Conservation (phyloP, 2,113 vertebrate species). For the Megaceryle torquata region DNA sequence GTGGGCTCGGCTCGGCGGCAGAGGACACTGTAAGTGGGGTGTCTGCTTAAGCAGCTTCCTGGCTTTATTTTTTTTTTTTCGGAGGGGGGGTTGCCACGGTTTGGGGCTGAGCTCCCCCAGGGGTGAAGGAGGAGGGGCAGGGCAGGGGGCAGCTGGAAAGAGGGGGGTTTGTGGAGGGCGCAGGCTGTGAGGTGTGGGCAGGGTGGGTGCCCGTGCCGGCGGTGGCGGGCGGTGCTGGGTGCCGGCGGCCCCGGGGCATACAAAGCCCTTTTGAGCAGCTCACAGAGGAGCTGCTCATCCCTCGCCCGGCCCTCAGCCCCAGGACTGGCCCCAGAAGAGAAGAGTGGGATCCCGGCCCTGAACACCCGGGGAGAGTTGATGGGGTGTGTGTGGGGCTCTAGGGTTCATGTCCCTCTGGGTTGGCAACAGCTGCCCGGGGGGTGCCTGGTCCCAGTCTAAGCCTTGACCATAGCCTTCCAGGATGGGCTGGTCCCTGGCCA, state of each 20-base stretch:
- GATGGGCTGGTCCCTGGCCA: not conserved
- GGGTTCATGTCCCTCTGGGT: not conserved
- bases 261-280: constrained; percentile 59
- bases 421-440: not conserved
- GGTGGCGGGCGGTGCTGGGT: constrained; percentile 36
- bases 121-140: not conserved
- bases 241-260: not conserved
- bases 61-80: not conserved
- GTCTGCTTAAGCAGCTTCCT: not conserved
- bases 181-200: not conserved
- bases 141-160: not conserved
- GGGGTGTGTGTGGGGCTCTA: too few species aligned
- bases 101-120: not conserved
- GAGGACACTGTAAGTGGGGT: constrained; percentile 29
- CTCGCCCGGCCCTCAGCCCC: not conserved
- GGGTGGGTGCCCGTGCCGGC: not conserved
- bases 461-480: not conserved
- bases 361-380: accelerated
- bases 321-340: not conserved
- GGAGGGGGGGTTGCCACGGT: not conserved
- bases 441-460: not conserved
- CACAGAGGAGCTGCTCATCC: constrained; percentile 38
- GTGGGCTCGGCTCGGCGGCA: not conserved
- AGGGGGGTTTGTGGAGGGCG: not conserved
- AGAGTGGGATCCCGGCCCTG: not conserved